Base-by-base conservation (phyloP, 2,113 vertebrate genomes). In the Eulacestoma nigropectus region DNA sequence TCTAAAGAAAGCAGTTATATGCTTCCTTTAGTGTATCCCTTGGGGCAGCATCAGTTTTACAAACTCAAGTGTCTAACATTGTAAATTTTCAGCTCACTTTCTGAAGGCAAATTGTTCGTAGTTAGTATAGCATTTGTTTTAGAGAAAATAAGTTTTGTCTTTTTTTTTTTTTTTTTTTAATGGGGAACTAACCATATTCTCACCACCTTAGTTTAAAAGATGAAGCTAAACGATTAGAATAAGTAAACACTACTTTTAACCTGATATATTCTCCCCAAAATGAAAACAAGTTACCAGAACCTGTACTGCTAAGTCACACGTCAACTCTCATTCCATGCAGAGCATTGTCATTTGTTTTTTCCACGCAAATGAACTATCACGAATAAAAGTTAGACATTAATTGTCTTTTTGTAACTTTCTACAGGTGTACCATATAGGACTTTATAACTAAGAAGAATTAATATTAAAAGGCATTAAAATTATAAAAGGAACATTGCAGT, bases 381-480 rank as follows among this genome's bases (percentile, higher is more conserved):
- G 20, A 47, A 84, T 75, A 85, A 53, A 57, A 26, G 7, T 55
- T 68, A 27, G 49, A 62, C 16, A 81, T 46, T n/a, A 50, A 26
- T n/a, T 78, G 55, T 23, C 17, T 88, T 83, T 80, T 93, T 44
- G 46, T 80, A 84, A 49, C 3, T 11, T 92, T 69, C 42, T 35
- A 39, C 35, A 62, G 29, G 4, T 42, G 2, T 42, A 60, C 11
- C 7, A 20, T n/a, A 9, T 17, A 53, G 30, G 49, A n/a, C 7
- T 20, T 56, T 49, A 41, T 23, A 26, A 56, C 37, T 70, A 30
- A 81, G 55, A 86, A 62, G 11, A 80, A 80, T 88, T 83, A 93
- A 80, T 88, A 80, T 83, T 95, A 90, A 95, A 78, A 67, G 16
- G 13, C 35, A 87, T 81, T 84, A 87, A 89, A 90, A 70, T 50